Base-by-base conservation (phyloP, 2,888 invertebrate species). In the Tupiocoris notatus region DNA sequence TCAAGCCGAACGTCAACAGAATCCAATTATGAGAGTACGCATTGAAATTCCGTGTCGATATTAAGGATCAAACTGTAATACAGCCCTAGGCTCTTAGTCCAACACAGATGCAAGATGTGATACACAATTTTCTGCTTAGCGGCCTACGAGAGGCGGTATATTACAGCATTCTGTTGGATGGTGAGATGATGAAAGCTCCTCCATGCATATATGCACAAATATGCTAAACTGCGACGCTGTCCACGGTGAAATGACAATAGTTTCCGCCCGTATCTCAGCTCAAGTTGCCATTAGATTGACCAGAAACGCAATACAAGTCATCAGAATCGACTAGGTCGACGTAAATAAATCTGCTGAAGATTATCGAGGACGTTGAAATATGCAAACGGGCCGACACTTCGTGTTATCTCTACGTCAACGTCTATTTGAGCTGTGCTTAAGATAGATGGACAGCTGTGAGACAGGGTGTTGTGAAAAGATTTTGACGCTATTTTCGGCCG, bases 301-400 rank as follows among this genome's bases (percentile, higher is more conserved):
- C 39, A 18, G 65, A 12, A 39, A 7, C 6, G 39, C 6, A 39
- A 39, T 39, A 39, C 39, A 39, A 12, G 39, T 39, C 39, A 3
- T 39, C 65, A 25, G 65, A 67, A n/a, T 7, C 22, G 67, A 16
- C 65, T 56, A 20, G 67, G 54, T 56, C 22, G 56, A 67, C 56
- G 67, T 57, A 57, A 67, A 67, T 67, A 67, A 67, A 67, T 67
- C 67, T 56, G 16, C 21, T 67, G 67, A 67, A 67, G 67, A 67
- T 65, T 39, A 67, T 67, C 67, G 56, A 21, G 2, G 67, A 20
- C 56, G 57, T 54, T 67, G 67, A 67, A 63, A 67, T 67, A 67
- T 67, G 67, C 67, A 67, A 67, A 67, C 56, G 56, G 18, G 65
- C 39, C 39, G 12, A 12, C 39, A 39, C 39, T 39, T 39, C 6